Evolutionary conservation across 2,888 invertebrate species (phyloP).

Genomic region (Ichneumoninae sp.): DNA sequence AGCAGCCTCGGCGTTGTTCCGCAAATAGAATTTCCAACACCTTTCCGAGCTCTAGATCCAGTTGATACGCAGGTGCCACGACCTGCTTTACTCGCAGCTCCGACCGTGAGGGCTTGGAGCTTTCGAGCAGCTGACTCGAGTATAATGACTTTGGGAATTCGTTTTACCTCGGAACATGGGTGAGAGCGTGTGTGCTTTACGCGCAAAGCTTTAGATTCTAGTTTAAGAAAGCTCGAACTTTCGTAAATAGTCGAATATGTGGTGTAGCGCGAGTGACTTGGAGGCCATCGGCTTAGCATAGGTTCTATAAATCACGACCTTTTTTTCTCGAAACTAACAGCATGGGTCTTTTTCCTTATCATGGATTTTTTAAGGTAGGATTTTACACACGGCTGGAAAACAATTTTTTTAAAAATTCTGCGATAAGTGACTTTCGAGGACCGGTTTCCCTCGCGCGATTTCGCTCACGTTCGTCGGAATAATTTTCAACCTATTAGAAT

Average conservation of each 20-base stretch:
- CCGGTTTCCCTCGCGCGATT: constrained; percentile 10
- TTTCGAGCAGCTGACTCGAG: constrained; percentile 5
- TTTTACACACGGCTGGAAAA: background rate
- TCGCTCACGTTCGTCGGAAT: constrained; percentile 39
- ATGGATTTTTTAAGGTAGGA: background rate
- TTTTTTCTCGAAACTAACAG: background rate
- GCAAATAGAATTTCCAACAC: constrained; percentile 29
- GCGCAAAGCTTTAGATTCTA: background rate
- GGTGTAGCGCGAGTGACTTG: background rate
- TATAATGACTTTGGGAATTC: constrained; percentile 49
- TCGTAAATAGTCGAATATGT: constrained; percentile 17
- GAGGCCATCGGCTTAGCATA: background rate
- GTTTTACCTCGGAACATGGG: constrained; percentile 21
- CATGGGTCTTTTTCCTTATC: background rate
- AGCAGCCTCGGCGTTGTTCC: background rate
- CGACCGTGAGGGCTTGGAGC: constrained; percentile 8
- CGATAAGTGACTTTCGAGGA: constrained; percentile 7
- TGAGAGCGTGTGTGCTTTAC: constrained; percentile 14
- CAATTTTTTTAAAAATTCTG: background rate
- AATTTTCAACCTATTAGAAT: constrained; percentile 56
- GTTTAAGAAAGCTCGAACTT: constrained; percentile 12
- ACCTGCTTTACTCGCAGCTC: constrained; percentile 33
- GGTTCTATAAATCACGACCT: background rate
- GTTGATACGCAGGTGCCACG: constrained; percentile 6
- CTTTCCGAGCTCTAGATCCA: constrained; percentile 10